phyloP scores from a whole-genome alignment of 92 coral and sea anemone species.

The Phymanthus crucifer region DNA sequence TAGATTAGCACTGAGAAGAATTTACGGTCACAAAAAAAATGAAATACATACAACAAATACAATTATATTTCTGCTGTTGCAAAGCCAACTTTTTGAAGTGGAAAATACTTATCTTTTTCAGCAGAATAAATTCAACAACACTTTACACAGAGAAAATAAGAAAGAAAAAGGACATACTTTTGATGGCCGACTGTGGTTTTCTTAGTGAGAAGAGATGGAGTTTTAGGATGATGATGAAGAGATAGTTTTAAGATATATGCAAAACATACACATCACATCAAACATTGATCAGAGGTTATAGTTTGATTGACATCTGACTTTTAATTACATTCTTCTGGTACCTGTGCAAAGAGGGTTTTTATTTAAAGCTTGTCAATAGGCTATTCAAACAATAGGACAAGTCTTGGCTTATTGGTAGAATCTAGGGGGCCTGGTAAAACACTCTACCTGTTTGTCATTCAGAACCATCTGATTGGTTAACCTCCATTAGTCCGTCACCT shows the following conservation, averaged over 20 bases:
- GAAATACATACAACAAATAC: background rate
- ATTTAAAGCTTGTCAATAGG: conserved; percentile 93
- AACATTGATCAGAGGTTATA: conserved; percentile 91
- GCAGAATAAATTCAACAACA: background rate
- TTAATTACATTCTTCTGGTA: conserved; percentile 91
- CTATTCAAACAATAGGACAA: conserved; percentile 66
- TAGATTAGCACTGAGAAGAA: conserved; percentile 10
- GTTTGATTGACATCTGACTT: conserved; percentile 93
- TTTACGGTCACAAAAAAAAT: conserved; percentile 3
- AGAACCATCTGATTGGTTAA: conserved; percentile 60
- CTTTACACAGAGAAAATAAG: background rate
- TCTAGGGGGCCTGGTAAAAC: conserved; percentile 13
- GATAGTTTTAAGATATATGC: conserved; percentile 80
- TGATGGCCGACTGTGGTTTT: background rate
- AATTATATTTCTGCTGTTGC: conserved; percentile 1
- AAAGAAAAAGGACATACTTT: conserved; percentile 1
- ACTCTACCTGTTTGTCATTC: conserved; percentile 22
- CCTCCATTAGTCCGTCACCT: conserved; percentile 65
- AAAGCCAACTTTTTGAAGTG: background rate
- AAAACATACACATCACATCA: conserved; percentile 95
- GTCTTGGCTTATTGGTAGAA: conserved; percentile 69
- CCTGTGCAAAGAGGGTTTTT: conserved; percentile 67
- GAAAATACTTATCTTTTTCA: background rate
- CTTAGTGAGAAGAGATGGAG: conserved; percentile 32
- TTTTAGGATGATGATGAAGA: conserved; percentile 59